Base-by-base conservation (phyloP, 2,888 invertebrate genomes). In the Ennomos erosarius region DNA sequence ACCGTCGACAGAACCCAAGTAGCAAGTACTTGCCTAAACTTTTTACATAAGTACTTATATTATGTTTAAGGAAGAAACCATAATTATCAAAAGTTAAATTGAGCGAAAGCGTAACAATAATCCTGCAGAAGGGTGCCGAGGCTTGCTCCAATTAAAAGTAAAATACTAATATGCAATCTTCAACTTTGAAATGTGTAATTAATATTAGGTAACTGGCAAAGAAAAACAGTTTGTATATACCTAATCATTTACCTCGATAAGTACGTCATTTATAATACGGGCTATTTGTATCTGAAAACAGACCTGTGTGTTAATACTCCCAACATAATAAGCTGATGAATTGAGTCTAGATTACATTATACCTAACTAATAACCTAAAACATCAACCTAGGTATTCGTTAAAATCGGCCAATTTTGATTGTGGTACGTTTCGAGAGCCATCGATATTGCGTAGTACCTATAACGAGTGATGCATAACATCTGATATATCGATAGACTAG, bases 81-180 rank as follows among this genome's bases (percentile, higher is more conserved):
- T 55, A 62, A 38, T 56, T 46, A 61, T 59, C 63, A 57, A 63
- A 63, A 64, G 63, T 67, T 63, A 40, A 69, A 75, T 72, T 79
- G 76, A 76, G 73, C 69, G 68, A 73, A 73, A 58, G 59, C 42
- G 66, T 63, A 71, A 62, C 64, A 53, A 73, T 79, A 78, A 83
- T 79, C 78, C 71, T 49, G 39, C 53, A 38, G 60, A 69, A 67
- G 62, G 71, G 72, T 82, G 82, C 78, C 65, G 42, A 50, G 59
- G 68, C 73, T 62, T 63, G 74, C 56, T 65, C 57, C 50, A 60
- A 60, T 60, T 59, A 48, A 50, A 26, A 59, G 26, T 26, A 26
- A 26, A 26, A 26, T 5, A 6, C 26, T 26, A n/a, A 26, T 26
- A 26, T 26, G 26, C 16, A 16, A 2, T 16, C 4, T 6, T 26